Evolutionary conservation across 2,888 invertebrate genomes (phyloP).

Genomic region (Aleiodes testaceus): DNA sequence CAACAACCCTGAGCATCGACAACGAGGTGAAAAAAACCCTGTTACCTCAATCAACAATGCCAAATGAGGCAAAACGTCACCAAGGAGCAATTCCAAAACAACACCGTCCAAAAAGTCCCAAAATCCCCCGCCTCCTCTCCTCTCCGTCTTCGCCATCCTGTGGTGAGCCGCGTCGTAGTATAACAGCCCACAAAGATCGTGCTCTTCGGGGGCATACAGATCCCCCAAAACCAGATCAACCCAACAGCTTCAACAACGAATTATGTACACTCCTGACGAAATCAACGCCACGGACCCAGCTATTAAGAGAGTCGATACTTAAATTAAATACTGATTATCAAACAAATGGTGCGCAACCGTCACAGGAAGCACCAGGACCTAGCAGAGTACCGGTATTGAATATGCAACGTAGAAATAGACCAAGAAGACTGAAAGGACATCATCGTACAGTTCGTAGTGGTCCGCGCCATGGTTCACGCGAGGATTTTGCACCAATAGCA

Average conservation of each 20-base stretch:
- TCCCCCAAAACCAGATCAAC: conserved; percentile 75
- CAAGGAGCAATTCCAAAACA: conserved; percentile 84
- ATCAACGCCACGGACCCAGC: conserved; percentile 73
- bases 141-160: conserved; percentile 68
- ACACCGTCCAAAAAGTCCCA: conserved; percentile 75
- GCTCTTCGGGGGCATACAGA: conserved; percentile 62
- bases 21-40: conserved; percentile 74
- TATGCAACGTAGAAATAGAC: conserved; percentile 74
- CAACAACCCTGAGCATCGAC: conserved; percentile 71
- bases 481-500: conserved; percentile 63
- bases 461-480: conserved; percentile 55
- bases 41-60: conserved; percentile 68
- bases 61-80: conserved; percentile 76
- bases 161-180: conserved; percentile 56
- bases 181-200: conserved; percentile 53
- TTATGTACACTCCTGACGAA: conserved; percentile 79
- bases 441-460: conserved; percentile 65
- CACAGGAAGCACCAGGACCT: conserved; percentile 41
- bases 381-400: conserved; percentile 48
- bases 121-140: conserved; percentile 74
- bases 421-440: conserved; percentile 76
- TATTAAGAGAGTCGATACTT: conserved; percentile 78
- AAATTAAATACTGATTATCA: conserved; percentile 76
- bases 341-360: conserved; percentile 45
- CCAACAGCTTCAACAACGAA: conserved; percentile 80